Base-by-base conservation (phyloP, 2,113 vertebrate genomes). In the Melozone crissalis region DNA sequence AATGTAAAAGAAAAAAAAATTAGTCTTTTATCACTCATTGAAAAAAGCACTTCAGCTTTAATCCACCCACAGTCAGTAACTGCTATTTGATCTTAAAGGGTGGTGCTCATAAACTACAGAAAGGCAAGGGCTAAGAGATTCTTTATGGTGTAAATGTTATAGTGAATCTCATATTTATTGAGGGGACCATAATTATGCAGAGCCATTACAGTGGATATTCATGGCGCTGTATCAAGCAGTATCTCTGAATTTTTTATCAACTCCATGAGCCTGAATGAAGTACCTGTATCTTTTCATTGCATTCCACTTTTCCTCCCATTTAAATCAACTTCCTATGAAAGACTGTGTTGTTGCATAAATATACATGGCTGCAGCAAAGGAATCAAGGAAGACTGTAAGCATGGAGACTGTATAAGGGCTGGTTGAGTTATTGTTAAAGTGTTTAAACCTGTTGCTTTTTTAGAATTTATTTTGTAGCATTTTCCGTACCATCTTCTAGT, bases 11-110 rank as follows among this genome's bases (percentile, higher is more conserved):
- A 58, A 93, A 79, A 59, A 59, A 39, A 67, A 67, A 46, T 3
- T 14, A 77, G 5, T 28, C 18, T 84, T 95, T 82, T 80, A 83
- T 93, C 57, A 81, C 82, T 93, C 46, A 73, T 52, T 89, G 78
- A 75, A 67, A 73, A 94, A 93, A 66, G 67, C 17, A 2, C 46
- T 87, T 88, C 93, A 87, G 58, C 23, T 81, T 89, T 95, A 94
- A 94, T 81, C 63, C 51, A 82, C 44, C 75, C 67, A 65, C 58
- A 93, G 18, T 73, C 58, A 52, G 72, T 83, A 92, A 90, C 83
- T 93, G 57, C 78, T 91, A 86, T 69, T 96, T 96, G 84, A 78
- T 95, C 75, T 93, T 79, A 84, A 97, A 95, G 78, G 61, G 71
- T 66, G 57, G 44, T 2, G 20, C n/a, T 96, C 78, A 88, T 92